A percentile compares a stretch with the other conserved stretches of the same genome.
phyloP scores from a whole-genome alignment of 2,888 invertebrate species.

The Cantharis nigra region DNA sequence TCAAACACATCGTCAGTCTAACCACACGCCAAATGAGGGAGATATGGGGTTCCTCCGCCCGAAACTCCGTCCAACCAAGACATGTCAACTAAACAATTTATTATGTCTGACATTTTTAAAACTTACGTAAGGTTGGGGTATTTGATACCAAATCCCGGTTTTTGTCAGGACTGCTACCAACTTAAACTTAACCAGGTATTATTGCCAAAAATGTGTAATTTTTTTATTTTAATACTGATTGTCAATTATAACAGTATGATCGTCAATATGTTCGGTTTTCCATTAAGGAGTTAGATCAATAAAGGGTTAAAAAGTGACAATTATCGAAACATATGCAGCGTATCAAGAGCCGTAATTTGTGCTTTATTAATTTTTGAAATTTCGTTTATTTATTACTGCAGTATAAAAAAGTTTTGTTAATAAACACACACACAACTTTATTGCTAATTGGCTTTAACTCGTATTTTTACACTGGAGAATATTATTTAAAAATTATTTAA shows the following conservation, averaged over 20 bases:
- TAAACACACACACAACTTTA: background rate
- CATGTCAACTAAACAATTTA: too few species aligned
- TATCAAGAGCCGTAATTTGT: background rate
- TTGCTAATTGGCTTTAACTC: background rate
- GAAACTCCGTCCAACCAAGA: too few species aligned
- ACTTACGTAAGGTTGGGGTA: too few species aligned
- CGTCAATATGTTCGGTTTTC: background rate
- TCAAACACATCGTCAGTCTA: too few species aligned
- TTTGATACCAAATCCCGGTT: too few species aligned
- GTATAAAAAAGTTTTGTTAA: background rate
- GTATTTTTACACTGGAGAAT: background rate
- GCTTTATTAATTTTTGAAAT: background rate
- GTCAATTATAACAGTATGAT: background rate
- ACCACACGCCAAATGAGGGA: too few species aligned
- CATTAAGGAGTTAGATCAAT: background rate
- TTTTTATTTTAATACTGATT: background rate
- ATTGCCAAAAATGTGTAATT: too few species aligned
- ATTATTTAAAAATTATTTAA: background rate
- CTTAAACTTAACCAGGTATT: too few species aligned
- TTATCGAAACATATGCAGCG: background rate
- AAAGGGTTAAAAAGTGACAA: background rate
- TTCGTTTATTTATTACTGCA: background rate
- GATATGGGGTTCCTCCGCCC: too few species aligned
- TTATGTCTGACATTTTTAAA: too few species aligned
- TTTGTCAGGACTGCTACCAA: too few species aligned